Evolutionary conservation across 2,113 vertebrate genomes (phyloP).

Genomic region (Taurulus bubalis): DNA sequence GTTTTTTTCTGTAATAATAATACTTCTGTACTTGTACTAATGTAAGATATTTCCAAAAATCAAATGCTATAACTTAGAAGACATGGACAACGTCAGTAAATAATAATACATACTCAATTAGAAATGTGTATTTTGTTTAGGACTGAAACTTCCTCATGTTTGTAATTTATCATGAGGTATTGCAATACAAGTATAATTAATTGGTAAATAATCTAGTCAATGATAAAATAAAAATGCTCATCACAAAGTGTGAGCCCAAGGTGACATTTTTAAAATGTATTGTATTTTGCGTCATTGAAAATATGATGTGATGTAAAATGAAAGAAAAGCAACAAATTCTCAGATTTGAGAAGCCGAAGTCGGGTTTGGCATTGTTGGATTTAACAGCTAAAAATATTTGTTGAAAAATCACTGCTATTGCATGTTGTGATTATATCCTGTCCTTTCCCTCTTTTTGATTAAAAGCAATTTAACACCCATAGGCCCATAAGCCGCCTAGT

Average conservation of each 20-base stretch:
- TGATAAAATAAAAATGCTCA: background rate
- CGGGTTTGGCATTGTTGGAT: background rate
- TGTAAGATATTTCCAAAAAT: background rate
- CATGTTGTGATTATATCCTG: background rate
- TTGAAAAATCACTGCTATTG: background rate
- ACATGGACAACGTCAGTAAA: background rate
- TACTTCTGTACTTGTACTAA: background rate
- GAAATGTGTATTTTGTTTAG: background rate
- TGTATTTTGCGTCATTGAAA: background rate
- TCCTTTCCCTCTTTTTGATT: background rate
- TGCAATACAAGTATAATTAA: background rate
- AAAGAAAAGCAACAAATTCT: background rate
- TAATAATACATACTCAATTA: background rate
- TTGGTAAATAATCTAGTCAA: background rate
- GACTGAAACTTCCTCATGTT: background rate
- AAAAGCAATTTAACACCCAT: background rate
- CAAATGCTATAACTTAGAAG: background rate
- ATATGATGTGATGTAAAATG: background rate
- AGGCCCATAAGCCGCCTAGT: background rate
- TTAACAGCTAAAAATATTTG: background rate
- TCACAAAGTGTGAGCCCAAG: background rate
- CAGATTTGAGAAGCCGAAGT: background rate
- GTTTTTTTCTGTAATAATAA: no score
- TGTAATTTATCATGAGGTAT: background rate
- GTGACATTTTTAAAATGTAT: background rate